A percentile compares a stretch with the other conserved stretches of the same genome.
Evolutionary conservation across 2,113 vertebrate genomes (phyloP).

Genomic region (Notiomystis cincta): DNA sequence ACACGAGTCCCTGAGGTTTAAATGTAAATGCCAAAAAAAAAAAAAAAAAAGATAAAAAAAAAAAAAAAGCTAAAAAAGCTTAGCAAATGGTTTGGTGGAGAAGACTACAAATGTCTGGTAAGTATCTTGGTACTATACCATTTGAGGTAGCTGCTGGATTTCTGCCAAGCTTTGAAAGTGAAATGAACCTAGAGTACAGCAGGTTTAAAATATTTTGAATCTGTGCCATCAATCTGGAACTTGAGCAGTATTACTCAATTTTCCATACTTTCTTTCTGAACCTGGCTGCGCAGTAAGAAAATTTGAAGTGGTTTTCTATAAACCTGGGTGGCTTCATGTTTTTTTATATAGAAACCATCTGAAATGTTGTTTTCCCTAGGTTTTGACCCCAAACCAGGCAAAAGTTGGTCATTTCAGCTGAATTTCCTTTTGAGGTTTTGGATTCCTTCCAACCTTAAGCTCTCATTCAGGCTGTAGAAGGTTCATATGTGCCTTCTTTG

Average conservation of each 20-base stretch:
- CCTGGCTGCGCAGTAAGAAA: constrained; percentile 23
- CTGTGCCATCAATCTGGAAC: constrained; percentile 25
- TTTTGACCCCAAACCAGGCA: constrained; percentile 49
- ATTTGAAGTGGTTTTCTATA: constrained; percentile 41
- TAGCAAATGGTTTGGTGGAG: background rate
- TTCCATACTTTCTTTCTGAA: constrained; percentile 47
- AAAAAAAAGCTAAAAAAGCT: background rate
- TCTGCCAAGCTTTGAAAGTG: constrained; percentile 8
- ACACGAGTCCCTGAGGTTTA: background rate
- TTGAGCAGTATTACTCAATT: constrained; percentile 32
- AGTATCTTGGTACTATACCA: background rate
- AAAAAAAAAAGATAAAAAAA: background rate
- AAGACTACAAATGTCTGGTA: background rate
- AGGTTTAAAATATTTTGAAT: constrained; percentile 46
- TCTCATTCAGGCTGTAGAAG: background rate
- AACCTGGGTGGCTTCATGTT: constrained; percentile 20
- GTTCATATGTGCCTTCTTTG: background rate
- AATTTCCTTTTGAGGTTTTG: constrained; percentile 40
- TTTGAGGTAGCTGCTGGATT: constrained; percentile 35
- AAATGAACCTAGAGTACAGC: constrained; percentile 12
- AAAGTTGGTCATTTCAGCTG: constrained; percentile 31
- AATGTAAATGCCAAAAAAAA: background rate
- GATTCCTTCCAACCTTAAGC: background rate
- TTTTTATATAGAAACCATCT: constrained; percentile 17
- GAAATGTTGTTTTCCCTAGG: constrained; percentile 26